Evolutionary conservation across 2,797 vertebrate species (phyloP), one percentile per base, ranked within the genome.

Genomic region (Hafferia zeledoni): DNA sequence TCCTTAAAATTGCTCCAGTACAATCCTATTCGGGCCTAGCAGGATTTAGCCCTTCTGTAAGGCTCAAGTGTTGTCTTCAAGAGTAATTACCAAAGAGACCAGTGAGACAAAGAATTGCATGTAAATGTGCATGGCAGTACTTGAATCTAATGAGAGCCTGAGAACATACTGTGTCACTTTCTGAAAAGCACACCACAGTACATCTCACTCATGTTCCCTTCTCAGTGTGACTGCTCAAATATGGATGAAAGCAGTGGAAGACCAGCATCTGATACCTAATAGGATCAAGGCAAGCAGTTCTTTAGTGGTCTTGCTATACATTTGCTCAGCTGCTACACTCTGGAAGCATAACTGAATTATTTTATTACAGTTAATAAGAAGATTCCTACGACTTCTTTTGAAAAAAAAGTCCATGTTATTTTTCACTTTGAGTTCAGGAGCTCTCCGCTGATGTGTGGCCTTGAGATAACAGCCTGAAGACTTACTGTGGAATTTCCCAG

Each of bases 401-500:
- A 76, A 95, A 91, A 89, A 83, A 91, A 9, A 78, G 41, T 23
- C 71, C 90, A 8, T 65, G 28, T 79, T 82, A 49, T 88, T 95
- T 92, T 94, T 87, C 64, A 78, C 14, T 93, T 87, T 70, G 17
- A 6, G 1, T 59, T 83, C 59, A 60, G 77, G 27, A 93, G 43
- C 47, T 23, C 68, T 74, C 33, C 33, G 39, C 6, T 89, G 47
- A 81, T 39, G 9, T 35, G 60, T 0, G 89, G 41, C 57, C 77
- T 68, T 70, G 87, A 86, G 35, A 90, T 7, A 79, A 10, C 33
- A 78, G 77, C 16, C 75, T 84, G 46, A 87, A 55, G 24, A 83
- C 23, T 81, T 92, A 67, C n/a, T 74, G 39, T 19, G 67, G 89
- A 88, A 90, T 92, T 95, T 89, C 74, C 61, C 74, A 55, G 78